Conservation (phyloP, 2,888 invertebrate genomes). For the Ormyrus labotus region DNA sequence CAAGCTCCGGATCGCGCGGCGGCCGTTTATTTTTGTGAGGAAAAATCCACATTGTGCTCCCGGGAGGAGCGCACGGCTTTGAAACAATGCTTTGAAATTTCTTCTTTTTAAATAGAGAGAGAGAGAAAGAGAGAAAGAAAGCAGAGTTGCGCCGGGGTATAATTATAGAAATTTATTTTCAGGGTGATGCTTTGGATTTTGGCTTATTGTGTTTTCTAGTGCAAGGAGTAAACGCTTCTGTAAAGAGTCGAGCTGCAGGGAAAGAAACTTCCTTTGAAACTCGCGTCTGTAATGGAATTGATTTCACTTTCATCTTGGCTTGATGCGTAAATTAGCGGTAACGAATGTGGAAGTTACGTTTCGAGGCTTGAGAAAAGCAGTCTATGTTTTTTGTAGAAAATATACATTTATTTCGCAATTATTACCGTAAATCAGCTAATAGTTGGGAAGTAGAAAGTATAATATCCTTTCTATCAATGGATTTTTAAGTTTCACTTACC, state of each 20-base stretch:
- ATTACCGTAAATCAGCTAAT: neutral
- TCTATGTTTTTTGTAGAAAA: neutral
- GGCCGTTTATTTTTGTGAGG: conserved; percentile 11
- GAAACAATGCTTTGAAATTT: conserved; percentile 33
- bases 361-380: neutral
- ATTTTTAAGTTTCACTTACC: conserved; percentile 2
- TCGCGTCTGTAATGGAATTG: neutral
- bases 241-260: neutral
- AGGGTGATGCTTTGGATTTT: neutral
- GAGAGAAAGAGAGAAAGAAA: no score
- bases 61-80: neutral
- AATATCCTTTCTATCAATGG: conserved; percentile 1
- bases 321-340: conserved; percentile 2
- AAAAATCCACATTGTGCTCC: conserved; percentile 10
- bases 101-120: no score
- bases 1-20: neutral
- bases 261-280: no score
- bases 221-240: neutral
- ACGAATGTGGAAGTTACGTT: neutral
- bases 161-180: conserved; percentile 32
- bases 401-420: conserved; percentile 15
- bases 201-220: conserved; percentile 4
- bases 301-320: conserved; percentile 12
- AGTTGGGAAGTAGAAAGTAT: conserved; percentile 8
- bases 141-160: neutral